Conservation (phyloP, 1,140 invertebrate species). For the Trachelipus rathkii region DNA sequence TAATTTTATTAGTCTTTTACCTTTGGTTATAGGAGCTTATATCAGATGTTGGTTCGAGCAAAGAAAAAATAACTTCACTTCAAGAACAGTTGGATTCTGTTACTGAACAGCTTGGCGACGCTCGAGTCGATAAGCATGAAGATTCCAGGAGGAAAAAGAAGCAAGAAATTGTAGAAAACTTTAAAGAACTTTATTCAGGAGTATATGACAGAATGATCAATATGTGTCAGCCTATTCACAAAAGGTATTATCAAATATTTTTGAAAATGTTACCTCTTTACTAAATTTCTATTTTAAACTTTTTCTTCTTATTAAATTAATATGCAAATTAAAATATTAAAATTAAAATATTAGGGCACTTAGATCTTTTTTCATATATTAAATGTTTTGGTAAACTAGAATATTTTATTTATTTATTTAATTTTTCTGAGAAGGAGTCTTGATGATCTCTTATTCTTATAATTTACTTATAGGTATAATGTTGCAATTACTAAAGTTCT, state of each 20-base stretch:
- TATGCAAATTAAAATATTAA: not conserved
- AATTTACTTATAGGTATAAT: constrained; percentile 58
- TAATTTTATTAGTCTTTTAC: too few species aligned
- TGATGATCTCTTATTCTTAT: not conserved
- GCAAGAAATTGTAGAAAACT: constrained; percentile 96
- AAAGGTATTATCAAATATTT: constrained; percentile 55
- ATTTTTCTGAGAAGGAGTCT: too few species aligned
- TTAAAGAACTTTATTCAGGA: constrained; percentile 92
- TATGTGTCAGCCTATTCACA: constrained; percentile 98
- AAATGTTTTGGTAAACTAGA: too few species aligned
- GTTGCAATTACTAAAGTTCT: constrained; percentile 98
- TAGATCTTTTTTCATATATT: too few species aligned
- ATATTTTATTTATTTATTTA: too few species aligned
- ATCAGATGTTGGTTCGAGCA: constrained; percentile 83
- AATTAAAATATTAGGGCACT: not conserved
- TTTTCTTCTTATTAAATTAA: too few species aligned
- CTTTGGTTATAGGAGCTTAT: constrained; percentile 59
- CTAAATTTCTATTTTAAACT: too few species aligned
- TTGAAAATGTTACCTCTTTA: too few species aligned
- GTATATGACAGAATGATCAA: constrained; percentile 99
- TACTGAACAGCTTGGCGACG: constrained; percentile 89
- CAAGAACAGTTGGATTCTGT: constrained; percentile 84
- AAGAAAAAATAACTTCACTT: constrained; percentile 78
- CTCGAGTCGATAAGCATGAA: constrained; percentile 96
- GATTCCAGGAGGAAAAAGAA: constrained; percentile 90